Evolutionary conservation across 2,888 invertebrate genomes (phyloP), one percentile per base, ranked within the genome.

Genomic region (Diadegma fenestrale): DNA sequence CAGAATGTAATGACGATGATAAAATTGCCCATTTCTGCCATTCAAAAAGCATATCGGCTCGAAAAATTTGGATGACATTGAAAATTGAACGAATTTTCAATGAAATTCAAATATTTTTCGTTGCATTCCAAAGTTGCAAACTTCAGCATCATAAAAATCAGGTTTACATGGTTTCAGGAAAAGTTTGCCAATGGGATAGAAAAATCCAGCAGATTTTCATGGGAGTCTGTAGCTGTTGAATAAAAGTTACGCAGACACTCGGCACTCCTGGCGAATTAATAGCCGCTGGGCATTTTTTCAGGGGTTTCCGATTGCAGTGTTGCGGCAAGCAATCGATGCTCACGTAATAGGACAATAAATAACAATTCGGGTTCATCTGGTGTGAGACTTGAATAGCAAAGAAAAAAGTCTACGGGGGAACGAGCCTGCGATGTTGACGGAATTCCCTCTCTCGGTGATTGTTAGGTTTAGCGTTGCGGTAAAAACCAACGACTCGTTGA

Each of bases 401-500:
- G 41, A 33, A 69, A 33, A 61, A 19, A 51, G 51, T 33, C 48
- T 8, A 80, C 54, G 69, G 76, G 80, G n/a, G 73, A 76, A 81
- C 33, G 73, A 81, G 78, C 41, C 73, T 73, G 6, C 4, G 30
- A 1, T 37, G 77, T 61, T 73, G 48, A 63, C 54, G 64, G 10
- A 63, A 64, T 66, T 51, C 26, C 77, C 54, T 22, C 54, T 41
- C 6, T 22, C 17, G 37, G 48, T 26, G 33, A 51, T 63, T 51
- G 68, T 63, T 63, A 64, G 78, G 19, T 66, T 63, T 17, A 75
- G 69, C 63, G 80, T 22, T 58, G 19, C 58, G 66, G 64, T 54
- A 71, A 64, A 66, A 51, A 75, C 73, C 73, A 81, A 81, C 73
- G 66, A 80, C 41, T 81, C 64, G 84, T 85, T 85, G 73, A 72